These are phyloP conservation scores for Sceloporus tristichus DNA, from an alignment of 2,113 vertebrate genomes.

Conservation along the genomic window DNA sequence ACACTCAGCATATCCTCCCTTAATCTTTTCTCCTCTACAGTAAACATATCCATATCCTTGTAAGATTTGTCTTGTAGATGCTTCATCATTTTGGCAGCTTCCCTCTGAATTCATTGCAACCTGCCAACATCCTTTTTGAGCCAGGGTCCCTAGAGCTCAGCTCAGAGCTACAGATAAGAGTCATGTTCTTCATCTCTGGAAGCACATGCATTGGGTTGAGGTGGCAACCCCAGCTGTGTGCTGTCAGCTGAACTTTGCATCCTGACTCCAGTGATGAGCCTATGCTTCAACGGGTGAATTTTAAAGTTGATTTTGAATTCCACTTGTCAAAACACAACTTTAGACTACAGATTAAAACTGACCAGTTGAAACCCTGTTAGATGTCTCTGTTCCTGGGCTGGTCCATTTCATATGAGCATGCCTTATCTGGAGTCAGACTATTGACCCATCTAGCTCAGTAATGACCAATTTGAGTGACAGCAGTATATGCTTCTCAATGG, in stretches of 20 bases:
- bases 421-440: too few relatives aligned
- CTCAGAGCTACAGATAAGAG: neutral
- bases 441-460: too few relatives aligned
- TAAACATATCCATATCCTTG: neutral
- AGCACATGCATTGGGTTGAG: neutral
- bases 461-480: too few relatives aligned
- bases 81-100: conserved; percentile 6
- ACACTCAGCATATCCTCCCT: neutral
- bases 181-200: neutral
- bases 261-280: neutral
- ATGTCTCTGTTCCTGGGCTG: neutral
- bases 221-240: neutral
- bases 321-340: neutral
- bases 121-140: neutral
- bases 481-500: too few relatives aligned
- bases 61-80: neutral
- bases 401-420: neutral
- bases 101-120: neutral
- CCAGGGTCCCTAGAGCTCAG: neutral
- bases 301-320: neutral
- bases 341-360: too few relatives aligned
- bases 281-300: neutral
- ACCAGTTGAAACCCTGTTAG: neutral
- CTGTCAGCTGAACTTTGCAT: neutral
- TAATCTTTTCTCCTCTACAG: neutral